These are phyloP conservation scores for Rhagium mordax DNA, from an alignment of 2,888 invertebrate genomes.

Conservation along the genomic window DNA sequence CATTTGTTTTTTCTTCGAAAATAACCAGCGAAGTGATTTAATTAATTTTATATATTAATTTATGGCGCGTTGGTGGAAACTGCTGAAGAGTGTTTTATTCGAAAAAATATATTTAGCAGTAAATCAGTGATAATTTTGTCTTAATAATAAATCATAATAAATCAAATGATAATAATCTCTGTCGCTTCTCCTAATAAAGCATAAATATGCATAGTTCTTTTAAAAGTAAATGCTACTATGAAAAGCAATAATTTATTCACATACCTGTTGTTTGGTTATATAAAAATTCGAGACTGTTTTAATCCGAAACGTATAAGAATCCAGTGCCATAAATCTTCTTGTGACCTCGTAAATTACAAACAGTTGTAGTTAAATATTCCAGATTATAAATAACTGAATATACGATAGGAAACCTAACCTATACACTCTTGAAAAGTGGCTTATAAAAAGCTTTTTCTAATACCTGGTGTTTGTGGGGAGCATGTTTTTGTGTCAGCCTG, in stretches of 20 bases:
- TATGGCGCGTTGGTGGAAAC: neutral
- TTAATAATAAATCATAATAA: constrained; percentile 49
- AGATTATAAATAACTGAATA: constrained; percentile 71
- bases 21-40: neutral
- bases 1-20: neutral
- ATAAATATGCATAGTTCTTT: constrained; percentile 62
- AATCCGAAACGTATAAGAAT: constrained; percentile 71
- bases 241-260: constrained; percentile 65
- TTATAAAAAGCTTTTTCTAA: constrained; percentile 70
- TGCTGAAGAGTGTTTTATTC: constrained; percentile 20
- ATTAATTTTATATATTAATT: neutral
- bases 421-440: constrained; percentile 57
- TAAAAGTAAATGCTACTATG: constrained; percentile 62
- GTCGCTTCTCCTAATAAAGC: constrained; percentile 61
- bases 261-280: constrained; percentile 68
- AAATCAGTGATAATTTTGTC: constrained; percentile 49
- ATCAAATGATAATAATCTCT: constrained; percentile 61
- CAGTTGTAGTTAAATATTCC: constrained; percentile 72
- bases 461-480: constrained; percentile 60
- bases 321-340: constrained; percentile 70
- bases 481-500: constrained; percentile 40
- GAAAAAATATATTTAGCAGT: constrained; percentile 37
- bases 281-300: constrained; percentile 69
- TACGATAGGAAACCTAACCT: constrained; percentile 65
- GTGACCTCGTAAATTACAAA: constrained; percentile 72